Evolutionary conservation across 2,888 invertebrate genomes (phyloP).

Genomic region (Hyposoter didymator): DNA sequence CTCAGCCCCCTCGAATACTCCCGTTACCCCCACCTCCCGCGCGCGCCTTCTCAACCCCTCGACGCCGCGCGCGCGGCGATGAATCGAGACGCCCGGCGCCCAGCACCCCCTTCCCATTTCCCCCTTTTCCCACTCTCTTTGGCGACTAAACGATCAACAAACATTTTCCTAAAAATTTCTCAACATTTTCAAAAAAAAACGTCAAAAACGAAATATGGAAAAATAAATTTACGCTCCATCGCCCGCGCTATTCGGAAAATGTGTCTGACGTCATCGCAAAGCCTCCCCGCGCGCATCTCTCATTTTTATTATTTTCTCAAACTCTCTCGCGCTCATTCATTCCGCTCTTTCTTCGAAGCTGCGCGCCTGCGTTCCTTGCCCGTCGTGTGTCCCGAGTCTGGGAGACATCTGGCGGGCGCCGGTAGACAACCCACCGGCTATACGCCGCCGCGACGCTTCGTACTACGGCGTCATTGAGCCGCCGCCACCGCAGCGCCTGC

Average conservation of each 20-base stretch:
- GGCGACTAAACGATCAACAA: background rate
- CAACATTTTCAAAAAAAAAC: background rate
- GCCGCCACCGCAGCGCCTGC: too few relatives aligned
- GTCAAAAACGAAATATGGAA: too few relatives aligned
- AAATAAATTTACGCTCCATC: too few relatives aligned
- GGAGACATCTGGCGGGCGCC: constrained; percentile 78
- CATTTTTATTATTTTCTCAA: too few relatives aligned
- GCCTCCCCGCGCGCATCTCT: too few relatives aligned
- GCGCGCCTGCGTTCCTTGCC: constrained; percentile 35
- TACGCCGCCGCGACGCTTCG: constrained; percentile 55
- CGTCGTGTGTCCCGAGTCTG: constrained; percentile 68
- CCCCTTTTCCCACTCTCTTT: constrained; percentile 40
- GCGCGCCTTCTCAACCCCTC: constrained; percentile 15
- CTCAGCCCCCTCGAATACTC: constrained; percentile 5
- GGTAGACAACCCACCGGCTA: constrained; percentile 71
- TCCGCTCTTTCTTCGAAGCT: constrained; percentile 1
- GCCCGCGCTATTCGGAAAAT: too few relatives aligned
- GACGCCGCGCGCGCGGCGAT: too few relatives aligned
- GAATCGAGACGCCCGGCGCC: constrained; percentile 65
- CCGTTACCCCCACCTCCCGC: constrained; percentile 24
- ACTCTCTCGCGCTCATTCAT: background rate
- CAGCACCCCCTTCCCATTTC: constrained; percentile 47
- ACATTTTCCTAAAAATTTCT: background rate
- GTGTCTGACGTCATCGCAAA: too few relatives aligned
- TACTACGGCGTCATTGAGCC: constrained; percentile 52